Evolutionary conservation across 2,113 vertebrate genomes (phyloP).

Genomic region (Hippocampus abdominalis): DNA sequence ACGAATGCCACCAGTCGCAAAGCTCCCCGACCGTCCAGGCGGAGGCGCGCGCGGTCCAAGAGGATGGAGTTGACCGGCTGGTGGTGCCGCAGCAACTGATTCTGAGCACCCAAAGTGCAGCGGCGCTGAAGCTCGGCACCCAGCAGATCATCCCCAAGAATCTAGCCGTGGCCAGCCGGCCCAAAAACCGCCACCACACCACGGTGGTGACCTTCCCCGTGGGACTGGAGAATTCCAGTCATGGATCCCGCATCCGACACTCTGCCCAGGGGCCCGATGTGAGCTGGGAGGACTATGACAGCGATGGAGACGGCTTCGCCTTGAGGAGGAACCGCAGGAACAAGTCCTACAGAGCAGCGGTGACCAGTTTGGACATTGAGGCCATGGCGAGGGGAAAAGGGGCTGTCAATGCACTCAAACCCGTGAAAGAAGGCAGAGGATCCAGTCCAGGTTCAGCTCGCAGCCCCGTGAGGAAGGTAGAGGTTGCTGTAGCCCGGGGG

Average conservation of each 20-base stretch:
- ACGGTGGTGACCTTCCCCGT: constrained; percentile 72
- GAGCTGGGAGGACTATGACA: constrained; percentile 75
- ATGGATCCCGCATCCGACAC: constrained; percentile 24
- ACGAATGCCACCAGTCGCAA: constrained; percentile 15
- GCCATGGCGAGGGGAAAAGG: background rate
- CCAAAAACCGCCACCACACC: constrained; percentile 78
- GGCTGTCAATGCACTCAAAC: constrained; percentile 51
- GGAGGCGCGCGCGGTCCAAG: rapidly evolving
- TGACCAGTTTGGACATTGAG: constrained; percentile 64
- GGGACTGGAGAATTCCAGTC: constrained; percentile 40
- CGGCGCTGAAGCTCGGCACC: constrained; percentile 75
- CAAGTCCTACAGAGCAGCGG: constrained; percentile 85
- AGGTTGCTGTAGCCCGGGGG: no score
- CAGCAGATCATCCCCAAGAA: constrained; percentile 86
- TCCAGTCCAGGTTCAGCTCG: constrained; percentile 32
- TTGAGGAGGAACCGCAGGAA: constrained; percentile 83
- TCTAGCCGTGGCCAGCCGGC: constrained; percentile 74
- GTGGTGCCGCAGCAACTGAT: constrained; percentile 48
- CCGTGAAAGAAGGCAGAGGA: constrained; percentile 58
- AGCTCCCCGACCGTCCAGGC: background rate
- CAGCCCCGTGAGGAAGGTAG: constrained; percentile 59
- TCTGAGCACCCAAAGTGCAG: constrained; percentile 83
- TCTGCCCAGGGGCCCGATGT: constrained; percentile 51
- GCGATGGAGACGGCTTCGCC: constrained; percentile 41
- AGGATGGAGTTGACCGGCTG: background rate